Conservation (phyloP, 2,113 vertebrate genomes). For the Callaeas wilsoni region DNA sequence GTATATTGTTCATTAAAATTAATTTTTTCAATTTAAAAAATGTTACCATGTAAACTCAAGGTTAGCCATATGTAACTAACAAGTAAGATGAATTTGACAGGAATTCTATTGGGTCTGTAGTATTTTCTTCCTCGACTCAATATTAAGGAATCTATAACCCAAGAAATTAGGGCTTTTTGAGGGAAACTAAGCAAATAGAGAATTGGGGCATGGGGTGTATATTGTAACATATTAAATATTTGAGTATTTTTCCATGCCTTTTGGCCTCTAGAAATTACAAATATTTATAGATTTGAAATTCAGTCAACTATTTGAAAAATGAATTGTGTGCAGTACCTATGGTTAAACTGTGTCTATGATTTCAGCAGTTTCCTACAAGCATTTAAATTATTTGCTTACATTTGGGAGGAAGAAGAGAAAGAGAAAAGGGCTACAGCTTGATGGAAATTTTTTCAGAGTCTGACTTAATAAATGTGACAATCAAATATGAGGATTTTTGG, state of each 20-base stretch:
- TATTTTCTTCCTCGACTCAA: background rate
- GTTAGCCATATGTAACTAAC: background rate
- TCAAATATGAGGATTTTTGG: conserved; percentile 58
- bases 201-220: rapidly evolving
- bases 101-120: background rate
- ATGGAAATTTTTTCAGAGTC: background rate
- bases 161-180: background rate
- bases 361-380: background rate
- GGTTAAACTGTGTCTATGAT: background rate
- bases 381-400: background rate
- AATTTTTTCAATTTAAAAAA: background rate
- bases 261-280: background rate
- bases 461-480: conserved; percentile 11
- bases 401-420: background rate
- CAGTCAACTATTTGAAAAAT: background rate
- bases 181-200: background rate
- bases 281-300: background rate
- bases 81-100: background rate
- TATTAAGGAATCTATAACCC: background rate
- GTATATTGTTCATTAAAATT: background rate
- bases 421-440: background rate
- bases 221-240: background rate
- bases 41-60: background rate
- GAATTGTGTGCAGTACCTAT: background rate
- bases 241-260: background rate